Conservation (phyloP, 2,888 invertebrate genomes). For the Callimorpha dominula region DNA sequence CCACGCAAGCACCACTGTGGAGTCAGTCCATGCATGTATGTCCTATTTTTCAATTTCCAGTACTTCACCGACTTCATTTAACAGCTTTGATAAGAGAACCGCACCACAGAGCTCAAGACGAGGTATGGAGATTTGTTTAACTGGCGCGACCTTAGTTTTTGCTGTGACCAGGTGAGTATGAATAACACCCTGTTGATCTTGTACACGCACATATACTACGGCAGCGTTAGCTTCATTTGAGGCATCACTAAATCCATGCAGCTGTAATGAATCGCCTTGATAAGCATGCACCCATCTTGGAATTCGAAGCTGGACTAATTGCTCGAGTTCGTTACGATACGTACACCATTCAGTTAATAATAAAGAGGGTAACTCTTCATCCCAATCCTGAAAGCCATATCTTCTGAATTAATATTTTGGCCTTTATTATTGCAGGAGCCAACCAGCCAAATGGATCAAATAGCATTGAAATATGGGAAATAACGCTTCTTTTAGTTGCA, state of each 20-base stretch:
- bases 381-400: constrained; percentile 23
- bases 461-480: constrained; percentile 43
- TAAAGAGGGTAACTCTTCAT: constrained; percentile 16
- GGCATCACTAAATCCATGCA: no score
- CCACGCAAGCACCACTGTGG: no score
- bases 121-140: background rate
- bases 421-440: background rate
- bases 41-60: background rate
- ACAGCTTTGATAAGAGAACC: background rate
- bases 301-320: no score
- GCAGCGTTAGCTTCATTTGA: no score
- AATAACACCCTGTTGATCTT: background rate
- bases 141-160: no score
- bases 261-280: no score
- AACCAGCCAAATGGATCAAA: constrained; percentile 25
- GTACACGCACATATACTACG: no score
- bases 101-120: no score
- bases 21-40: no score
- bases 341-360: constrained; percentile 20
- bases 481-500: background rate
- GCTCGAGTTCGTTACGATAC: no score
- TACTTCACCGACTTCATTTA: background rate
- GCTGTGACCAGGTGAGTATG: background rate
- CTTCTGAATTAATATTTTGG: background rate
- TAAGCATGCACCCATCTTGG: no score